A percentile compares a stretch with the other conserved stretches of the same genome.
Evolutionary conservation across 2,888 invertebrate genomes (phyloP).

Genomic region (Ophion costatus): DNA sequence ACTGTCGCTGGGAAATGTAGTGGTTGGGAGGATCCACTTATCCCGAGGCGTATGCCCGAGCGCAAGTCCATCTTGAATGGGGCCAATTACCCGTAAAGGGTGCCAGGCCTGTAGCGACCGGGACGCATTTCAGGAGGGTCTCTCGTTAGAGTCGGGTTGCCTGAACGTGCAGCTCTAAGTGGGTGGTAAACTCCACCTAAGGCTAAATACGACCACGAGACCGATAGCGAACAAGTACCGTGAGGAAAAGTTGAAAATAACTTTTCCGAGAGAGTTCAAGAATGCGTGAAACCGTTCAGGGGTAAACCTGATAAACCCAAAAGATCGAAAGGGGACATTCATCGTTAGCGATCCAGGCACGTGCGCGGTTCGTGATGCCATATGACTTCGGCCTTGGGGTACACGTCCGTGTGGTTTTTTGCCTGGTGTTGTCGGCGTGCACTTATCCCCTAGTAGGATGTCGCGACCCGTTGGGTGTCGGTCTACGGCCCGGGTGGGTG

Average conservation of each 20-base stretch:
- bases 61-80: slow-evolving; percentile 85
- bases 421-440: slow-evolving; percentile 60
- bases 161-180: slow-evolving; percentile 78
- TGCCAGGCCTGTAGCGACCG: slow-evolving; percentile 85
- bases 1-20: slow-evolving; percentile 84
- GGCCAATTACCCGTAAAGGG: slow-evolving; percentile 85
- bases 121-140: slow-evolving; percentile 74
- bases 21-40: slow-evolving; percentile 84
- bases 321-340: slow-evolving; percentile 83
- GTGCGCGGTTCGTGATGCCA: slow-evolving; percentile 75
- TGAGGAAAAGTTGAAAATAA: slow-evolving; percentile 90
- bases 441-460: slow-evolving; percentile 84
- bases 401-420: slow-evolving; percentile 47
- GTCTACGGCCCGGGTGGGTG: slow-evolving; percentile 81
- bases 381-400: slow-evolving; percentile 50
- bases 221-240: slow-evolving; percentile 88
- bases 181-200: slow-evolving; percentile 84
- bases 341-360: slow-evolving; percentile 75
- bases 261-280: slow-evolving; percentile 85
- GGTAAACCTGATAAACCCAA: slow-evolving; percentile 86
- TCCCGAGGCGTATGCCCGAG: slow-evolving; percentile 79
- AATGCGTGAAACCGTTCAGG: slow-evolving; percentile 85
- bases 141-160: slow-evolving; percentile 85
- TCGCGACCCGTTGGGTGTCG: slow-evolving; percentile 85
- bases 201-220: slow-evolving; percentile 86